phyloP scores from a whole-genome alignment of 2,113 vertebrate genomes.

The Petroica traversi region DNA sequence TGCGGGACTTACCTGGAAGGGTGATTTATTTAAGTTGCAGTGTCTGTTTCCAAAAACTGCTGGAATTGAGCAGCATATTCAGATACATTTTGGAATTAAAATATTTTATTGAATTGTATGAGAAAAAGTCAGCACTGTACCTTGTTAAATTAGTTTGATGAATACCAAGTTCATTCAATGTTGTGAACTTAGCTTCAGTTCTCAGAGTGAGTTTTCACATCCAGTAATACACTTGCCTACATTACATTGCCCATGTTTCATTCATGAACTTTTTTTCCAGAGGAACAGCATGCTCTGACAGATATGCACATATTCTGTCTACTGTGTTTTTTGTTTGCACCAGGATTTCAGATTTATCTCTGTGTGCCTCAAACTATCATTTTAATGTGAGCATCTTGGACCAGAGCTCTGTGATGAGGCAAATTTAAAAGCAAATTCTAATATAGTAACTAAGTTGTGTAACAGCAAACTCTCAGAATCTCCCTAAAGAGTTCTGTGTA shows the following conservation, averaged over 20 bases:
- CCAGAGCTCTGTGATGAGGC: not conserved
- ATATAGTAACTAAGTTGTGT: not conserved
- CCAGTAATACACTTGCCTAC: not conserved
- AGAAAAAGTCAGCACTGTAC: not conserved
- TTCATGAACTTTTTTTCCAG: not conserved
- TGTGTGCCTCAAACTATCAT: not conserved
- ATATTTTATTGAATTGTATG: not conserved
- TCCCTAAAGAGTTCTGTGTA: not conserved
- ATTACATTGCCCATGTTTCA: not conserved
- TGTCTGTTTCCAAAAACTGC: not conserved
- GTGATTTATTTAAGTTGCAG: not conserved
- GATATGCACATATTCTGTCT: not conserved
- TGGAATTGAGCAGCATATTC: not conserved
- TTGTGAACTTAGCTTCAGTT: not conserved
- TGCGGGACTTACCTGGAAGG: not conserved
- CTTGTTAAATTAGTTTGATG: not conserved
- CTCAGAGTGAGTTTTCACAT: not conserved
- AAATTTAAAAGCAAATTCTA: not conserved
- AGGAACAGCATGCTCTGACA: not conserved
- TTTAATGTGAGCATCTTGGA: not conserved
- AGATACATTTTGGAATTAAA: not conserved
- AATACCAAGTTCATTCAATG: not conserved
- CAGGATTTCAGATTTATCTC: not conserved
- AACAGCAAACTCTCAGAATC: not conserved
- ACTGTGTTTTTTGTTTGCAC: not conserved